Evolutionary conservation across 2,797 vertebrate genomes (phyloP).

Genomic region (Sebastes hubbsi): DNA sequence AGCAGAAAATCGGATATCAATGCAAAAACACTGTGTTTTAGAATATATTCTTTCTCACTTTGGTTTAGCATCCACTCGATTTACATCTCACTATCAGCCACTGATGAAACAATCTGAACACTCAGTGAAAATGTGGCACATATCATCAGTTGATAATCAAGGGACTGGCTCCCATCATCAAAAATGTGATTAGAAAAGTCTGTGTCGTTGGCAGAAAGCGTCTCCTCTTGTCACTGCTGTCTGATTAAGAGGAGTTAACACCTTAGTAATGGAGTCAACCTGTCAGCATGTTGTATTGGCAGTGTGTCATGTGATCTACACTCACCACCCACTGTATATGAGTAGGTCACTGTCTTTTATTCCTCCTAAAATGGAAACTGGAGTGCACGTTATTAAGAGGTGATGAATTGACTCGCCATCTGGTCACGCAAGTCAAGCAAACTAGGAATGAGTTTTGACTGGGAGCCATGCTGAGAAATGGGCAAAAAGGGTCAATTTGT

Average conservation of each 20-base stretch:
- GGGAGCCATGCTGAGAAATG: background rate
- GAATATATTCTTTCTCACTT: background rate
- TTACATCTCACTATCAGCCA: background rate
- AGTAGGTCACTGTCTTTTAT: constrained; percentile 1
- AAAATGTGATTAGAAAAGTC: constrained; percentile 45
- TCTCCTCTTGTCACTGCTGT: constrained; percentile 16
- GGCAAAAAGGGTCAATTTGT: background rate
- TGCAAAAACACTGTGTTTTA: background rate
- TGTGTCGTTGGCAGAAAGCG: constrained; percentile 1
- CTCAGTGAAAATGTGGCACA: constrained; percentile 10
- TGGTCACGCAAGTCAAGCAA: background rate
- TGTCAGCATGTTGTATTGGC: constrained; percentile 38
- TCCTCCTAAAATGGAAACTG: constrained; percentile 12
- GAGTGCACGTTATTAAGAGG: constrained; percentile 37
- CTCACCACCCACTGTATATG: background rate
- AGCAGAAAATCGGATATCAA: background rate
- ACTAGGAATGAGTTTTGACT: background rate
- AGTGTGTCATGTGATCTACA: constrained; percentile 17
- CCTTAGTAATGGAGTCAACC: constrained; percentile 27
- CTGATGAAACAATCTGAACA: background rate
- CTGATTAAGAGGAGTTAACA: constrained; percentile 39
- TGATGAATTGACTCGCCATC: constrained; percentile 38
- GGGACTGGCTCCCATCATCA: constrained; percentile 24
- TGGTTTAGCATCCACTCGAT: background rate
- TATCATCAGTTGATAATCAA: constrained; percentile 30